Conservation (phyloP, 2,113 vertebrate species). For the Triplophysa siluroides region DNA sequence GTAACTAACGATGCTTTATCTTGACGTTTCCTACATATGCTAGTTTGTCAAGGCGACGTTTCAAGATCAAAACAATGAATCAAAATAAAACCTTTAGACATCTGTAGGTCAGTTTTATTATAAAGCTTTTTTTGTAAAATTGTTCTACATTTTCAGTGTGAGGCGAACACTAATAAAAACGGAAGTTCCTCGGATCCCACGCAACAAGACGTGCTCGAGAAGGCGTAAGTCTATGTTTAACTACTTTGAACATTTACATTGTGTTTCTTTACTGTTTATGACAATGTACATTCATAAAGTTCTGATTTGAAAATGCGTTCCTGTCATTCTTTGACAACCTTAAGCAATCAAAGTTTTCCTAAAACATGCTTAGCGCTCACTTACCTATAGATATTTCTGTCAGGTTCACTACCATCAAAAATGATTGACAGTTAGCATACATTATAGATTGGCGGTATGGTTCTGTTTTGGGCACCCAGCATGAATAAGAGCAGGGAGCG, state of each 20-base stretch:
- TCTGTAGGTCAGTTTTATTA: background rate
- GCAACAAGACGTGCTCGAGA: conserved; percentile 78
- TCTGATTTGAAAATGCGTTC: background rate
- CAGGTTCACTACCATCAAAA: too few relatives aligned
- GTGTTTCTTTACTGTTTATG: background rate
- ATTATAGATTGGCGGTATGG: too few relatives aligned
- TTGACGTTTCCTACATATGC: background rate
- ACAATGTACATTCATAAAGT: background rate
- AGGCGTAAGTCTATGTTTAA: conserved; percentile 68
- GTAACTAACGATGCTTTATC: conserved; percentile 34
- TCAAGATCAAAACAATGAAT: conserved; percentile 1
- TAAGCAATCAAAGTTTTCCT: conserved; percentile 32
- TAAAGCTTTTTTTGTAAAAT: background rate
- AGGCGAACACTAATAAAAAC: conserved; percentile 79
- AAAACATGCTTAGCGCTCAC: conserved; percentile 47
- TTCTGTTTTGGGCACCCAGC: too few relatives aligned
- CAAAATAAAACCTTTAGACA: conserved; percentile 1
- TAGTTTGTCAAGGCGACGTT: background rate
- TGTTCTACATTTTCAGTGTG: conserved; percentile 73
- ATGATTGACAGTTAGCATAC: too few relatives aligned
- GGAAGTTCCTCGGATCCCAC: conserved; percentile 66
- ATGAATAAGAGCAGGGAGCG: too few relatives aligned
- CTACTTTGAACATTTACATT: background rate
- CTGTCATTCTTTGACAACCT: conserved; percentile 26
- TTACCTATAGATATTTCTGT: too few relatives aligned